Evolutionary conservation across 2,888 invertebrate genomes (phyloP).

Genomic region (Hirtodrosophila duncani): DNA sequence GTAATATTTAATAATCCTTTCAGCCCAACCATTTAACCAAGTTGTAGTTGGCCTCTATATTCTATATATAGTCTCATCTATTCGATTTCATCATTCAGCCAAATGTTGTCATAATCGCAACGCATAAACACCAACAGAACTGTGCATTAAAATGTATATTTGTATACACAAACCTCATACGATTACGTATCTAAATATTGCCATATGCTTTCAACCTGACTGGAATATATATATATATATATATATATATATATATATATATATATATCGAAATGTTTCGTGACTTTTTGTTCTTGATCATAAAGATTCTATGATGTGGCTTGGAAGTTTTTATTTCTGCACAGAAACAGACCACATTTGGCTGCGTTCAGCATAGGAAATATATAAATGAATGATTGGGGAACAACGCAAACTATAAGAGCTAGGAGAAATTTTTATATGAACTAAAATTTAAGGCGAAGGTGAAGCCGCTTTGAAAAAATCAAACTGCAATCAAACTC

Average conservation of each 20-base stretch:
- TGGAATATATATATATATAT: not conserved
- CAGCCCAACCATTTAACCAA: slow-evolving; percentile 3
- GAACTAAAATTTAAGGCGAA: no score
- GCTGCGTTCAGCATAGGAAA: no score
- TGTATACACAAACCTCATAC: slow-evolving; percentile 2
- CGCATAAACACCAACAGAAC: slow-evolving; percentile 27
- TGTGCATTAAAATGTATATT: no score
- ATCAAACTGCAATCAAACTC: no score
- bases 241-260: not conserved
- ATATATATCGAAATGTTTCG: not conserved
- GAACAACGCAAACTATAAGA: no score
- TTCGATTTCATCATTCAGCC: slow-evolving; percentile 27
- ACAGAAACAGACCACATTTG: no score
- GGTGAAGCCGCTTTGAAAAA: no score
- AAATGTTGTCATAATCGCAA: slow-evolving; percentile 19
- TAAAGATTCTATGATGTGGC: no score
- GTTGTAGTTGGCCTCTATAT: not conserved
- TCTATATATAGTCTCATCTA: slow-evolving; percentile 6
- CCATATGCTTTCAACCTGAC: slow-evolving; percentile 35
- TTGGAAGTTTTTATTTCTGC: no score
- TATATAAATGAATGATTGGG: no score
- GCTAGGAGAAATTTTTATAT: no score
- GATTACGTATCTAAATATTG: slow-evolving; percentile 23
- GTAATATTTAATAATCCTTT: slow-evolving; percentile 22
- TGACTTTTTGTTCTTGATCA: no score